A percentile compares a stretch with the other conserved stretches of the same genome.
Conservation (phyloP, 2,797 vertebrate genomes). For the Chloroceryle amazona region DNA sequence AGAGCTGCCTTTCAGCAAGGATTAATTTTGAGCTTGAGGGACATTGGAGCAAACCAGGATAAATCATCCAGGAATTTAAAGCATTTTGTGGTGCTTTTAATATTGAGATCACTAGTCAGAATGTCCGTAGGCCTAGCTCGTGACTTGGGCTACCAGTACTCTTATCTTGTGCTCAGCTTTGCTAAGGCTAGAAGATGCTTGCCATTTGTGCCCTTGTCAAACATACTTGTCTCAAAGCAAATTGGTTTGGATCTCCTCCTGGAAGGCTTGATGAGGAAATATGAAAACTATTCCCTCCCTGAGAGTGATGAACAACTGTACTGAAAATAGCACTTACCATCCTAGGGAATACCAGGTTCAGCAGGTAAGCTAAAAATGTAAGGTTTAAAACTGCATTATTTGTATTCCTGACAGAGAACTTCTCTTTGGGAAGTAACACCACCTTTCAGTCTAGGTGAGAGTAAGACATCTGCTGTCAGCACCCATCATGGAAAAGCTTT, state of each 20-base stretch:
- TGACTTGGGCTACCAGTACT: neutral
- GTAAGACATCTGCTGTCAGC: neutral
- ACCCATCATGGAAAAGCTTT: neutral
- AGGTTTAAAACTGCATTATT: neutral
- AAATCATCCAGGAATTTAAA: neutral
- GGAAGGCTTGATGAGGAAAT: neutral
- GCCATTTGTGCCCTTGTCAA: neutral
- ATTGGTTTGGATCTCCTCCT: neutral
- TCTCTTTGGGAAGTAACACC: neutral
- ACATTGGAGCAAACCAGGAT: neutral
- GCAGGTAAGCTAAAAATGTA: neutral
- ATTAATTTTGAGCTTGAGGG: neutral
- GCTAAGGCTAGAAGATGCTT: neutral
- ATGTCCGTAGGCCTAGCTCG: neutral
- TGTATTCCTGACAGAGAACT: neutral
- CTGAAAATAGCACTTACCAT: rapidly evolving
- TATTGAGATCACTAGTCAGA: neutral
- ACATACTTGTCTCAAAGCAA: neutral
- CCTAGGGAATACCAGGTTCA: neutral
- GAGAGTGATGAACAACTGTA: neutral
- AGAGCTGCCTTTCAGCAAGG: neutral
- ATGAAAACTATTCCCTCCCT: neutral
- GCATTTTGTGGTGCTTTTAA: neutral
- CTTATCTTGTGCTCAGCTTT: neutral
- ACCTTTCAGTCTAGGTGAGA: neutral